phyloP scores from a whole-genome alignment of 2,888 invertebrate genomes.

The Drosophila setosimentum region DNA sequence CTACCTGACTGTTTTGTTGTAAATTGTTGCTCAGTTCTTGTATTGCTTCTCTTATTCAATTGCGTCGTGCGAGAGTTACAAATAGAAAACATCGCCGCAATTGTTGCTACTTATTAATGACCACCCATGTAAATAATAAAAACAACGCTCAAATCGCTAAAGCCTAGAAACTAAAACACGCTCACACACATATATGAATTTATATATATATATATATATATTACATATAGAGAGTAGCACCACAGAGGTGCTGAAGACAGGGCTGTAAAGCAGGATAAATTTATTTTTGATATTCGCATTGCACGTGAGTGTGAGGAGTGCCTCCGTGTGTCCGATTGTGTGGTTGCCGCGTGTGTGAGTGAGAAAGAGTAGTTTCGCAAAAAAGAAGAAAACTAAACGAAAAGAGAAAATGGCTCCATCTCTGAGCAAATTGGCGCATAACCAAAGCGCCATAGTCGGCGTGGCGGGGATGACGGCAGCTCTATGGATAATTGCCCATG shows the following conservation, averaged over 20 bases:
- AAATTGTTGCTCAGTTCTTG: constrained; percentile 30
- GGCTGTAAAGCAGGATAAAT: constrained; percentile 46
- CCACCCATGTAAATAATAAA: constrained; percentile 40
- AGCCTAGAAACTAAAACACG: constrained; percentile 4
- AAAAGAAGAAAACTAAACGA: background rate
- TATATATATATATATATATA: constrained; percentile 2
- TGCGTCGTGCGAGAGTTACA: constrained; percentile 3
- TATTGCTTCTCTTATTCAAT: background rate
- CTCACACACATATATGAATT: constrained; percentile 1
- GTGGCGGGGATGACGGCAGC: constrained; percentile 88
- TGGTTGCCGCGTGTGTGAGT: constrained; percentile 3
- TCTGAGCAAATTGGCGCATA: constrained; percentile 90
- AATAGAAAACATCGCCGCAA: constrained; percentile 18
- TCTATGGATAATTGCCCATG: constrained; percentile 87
- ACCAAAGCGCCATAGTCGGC: constrained; percentile 87
- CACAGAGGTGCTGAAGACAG: constrained; percentile 17
- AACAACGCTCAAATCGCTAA: constrained; percentile 13
- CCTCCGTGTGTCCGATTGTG: constrained; percentile 17
- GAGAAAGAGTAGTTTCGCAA: constrained; percentile 35
- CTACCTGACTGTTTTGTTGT: constrained; percentile 43
- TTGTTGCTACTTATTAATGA: constrained; percentile 35
- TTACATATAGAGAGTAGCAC: background rate
- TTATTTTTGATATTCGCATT: constrained; percentile 6
- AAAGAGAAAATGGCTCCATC: constrained; percentile 89
- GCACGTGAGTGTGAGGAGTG: constrained; percentile 35